A percentile compares a stretch with the other conserved stretches of the same genome.
These are phyloP conservation scores for Laticauda colubrina DNA, from an alignment of 2,113 vertebrate genomes.

Conservation along the genomic window DNA sequence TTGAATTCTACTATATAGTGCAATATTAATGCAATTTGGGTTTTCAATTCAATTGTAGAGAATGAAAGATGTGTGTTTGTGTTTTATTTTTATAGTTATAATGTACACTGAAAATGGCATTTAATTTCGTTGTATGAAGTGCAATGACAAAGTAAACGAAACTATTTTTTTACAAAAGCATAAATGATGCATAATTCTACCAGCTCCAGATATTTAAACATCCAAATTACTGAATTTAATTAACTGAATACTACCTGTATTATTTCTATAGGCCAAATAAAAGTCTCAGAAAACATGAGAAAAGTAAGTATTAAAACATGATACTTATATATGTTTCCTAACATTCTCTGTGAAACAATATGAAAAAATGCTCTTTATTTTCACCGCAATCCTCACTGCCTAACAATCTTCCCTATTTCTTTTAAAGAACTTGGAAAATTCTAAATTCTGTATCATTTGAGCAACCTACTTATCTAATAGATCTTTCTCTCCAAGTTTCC, in stretches of 20 bases:
- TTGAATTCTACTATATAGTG: no score
- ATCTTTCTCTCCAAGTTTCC: neutral
- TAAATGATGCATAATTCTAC: neutral
- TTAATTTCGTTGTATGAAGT: no score
- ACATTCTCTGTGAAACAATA: neutral
- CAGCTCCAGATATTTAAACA: neutral
- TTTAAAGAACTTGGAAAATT: neutral
- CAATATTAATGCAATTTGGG: no score
- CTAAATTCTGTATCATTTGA: neutral
- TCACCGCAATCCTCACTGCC: neutral
- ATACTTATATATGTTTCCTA: neutral
- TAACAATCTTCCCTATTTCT: neutral
- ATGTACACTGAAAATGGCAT: no score
- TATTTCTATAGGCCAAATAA: neutral
- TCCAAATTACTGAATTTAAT: neutral
- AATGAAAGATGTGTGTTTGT: no score
- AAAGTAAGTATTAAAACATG: neutral
- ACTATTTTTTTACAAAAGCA: neutral
- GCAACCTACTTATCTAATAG: neutral
- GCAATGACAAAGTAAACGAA: no score
- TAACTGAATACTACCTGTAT: neutral
- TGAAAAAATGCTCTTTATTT: neutral
- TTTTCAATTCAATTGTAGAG: no score
- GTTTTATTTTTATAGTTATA: no score
- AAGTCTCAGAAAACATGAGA: neutral